Base-by-base conservation (phyloP, 1,140 invertebrate species). In the Colletes latitarsis region DNA sequence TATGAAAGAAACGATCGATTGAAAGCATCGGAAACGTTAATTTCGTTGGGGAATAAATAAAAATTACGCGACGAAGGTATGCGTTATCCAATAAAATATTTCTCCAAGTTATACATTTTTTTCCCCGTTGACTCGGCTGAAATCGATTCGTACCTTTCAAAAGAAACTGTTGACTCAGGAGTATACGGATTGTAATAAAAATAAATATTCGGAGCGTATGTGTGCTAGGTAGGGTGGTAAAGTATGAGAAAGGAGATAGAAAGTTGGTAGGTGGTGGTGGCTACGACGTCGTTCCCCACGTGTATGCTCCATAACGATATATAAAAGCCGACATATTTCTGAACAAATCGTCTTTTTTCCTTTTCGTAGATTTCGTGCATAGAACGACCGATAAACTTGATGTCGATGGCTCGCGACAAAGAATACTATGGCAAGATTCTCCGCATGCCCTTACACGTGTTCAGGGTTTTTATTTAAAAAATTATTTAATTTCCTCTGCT, bases 81-180 rank as follows among this genome's bases (percentile, higher is more conserved):
- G 14, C 19, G 69, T n/a, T 8, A 19, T 55, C n/a, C 17, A 15
- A 46, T 46, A 46, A 46, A 30, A 30, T 30, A 30, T 30, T 30
- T n/a, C 41, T 67, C 10, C 64, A 8, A 49, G n/a, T 67, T 49
- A 8, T 30, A 10, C 21, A 30, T 58, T 52, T 15, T 49, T 49
- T 49, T 12, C n/a, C 10, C 53, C 21, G 15, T n/a, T n/a, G 52
- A n/a, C 55, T 67, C 21, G 53, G 78, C 82, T 60, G 66, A 83
- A 82, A 86, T 90, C 84, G 85, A 90, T 85, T 88, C 68, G 73
- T 77, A 84, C 64, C 67, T 83, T 77, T 83, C 86, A 89, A 81
- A 87, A 88, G 74, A 86, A 90, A 89, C 88, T 89, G 89, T 90
- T 90, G 88, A 90, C 89, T 89, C 89, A 88, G 86, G 81, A 85